These are phyloP conservation scores for Agrypnia vestita DNA, from an alignment of 1,140 invertebrate species.

Conservation along the genomic window DNA sequence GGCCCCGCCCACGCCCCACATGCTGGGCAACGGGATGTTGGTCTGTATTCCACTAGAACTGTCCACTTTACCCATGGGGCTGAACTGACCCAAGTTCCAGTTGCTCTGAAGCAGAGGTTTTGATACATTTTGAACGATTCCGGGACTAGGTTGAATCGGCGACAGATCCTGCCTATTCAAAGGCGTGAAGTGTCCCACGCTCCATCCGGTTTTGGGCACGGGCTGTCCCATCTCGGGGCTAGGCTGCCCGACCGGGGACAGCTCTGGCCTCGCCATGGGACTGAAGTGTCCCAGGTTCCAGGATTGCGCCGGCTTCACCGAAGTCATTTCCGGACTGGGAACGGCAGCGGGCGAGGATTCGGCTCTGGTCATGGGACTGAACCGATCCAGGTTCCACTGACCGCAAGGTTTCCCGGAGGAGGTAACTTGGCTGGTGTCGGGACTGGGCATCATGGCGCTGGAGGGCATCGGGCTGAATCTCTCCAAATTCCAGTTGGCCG, in stretches of 20 bases:
- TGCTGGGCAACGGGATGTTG: slow-evolving; percentile 40
- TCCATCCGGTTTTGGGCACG: slow-evolving; percentile 61
- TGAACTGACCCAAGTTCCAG: slow-evolving; percentile 57
- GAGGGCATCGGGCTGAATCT: slow-evolving; percentile 69
- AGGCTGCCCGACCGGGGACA: slow-evolving; percentile 70
- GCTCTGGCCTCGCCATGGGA: slow-evolving; percentile 70
- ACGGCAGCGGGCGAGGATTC: slow-evolving; percentile 71
- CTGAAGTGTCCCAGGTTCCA: slow-evolving; percentile 62
- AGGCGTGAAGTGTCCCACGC: slow-evolving; percentile 66
- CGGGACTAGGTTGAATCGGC: slow-evolving; percentile 65
- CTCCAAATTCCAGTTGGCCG: slow-evolving; percentile 69
- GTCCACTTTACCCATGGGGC: slow-evolving; percentile 57
- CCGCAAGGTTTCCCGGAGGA: slow-evolving; percentile 53
- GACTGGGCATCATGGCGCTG: slow-evolving; percentile 60
- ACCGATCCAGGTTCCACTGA: slow-evolving; percentile 58
- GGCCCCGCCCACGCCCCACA: slow-evolving; percentile 46
- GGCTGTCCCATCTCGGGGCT: slow-evolving; percentile 71
- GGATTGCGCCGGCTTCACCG: slow-evolving; percentile 49
- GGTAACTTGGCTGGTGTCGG: slow-evolving; percentile 57
- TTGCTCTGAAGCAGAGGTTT: slow-evolving; percentile 13
- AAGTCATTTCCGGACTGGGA: slow-evolving; percentile 69
- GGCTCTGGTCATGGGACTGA: slow-evolving; percentile 70
- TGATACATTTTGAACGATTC: slow-evolving; percentile 61
- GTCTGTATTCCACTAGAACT: slow-evolving; percentile 49
- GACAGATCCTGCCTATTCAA: slow-evolving; percentile 55